Evolutionary conservation across 2,113 vertebrate genomes (phyloP), one percentile per base, ranked within the genome.

Genomic region (Nothobranchius kuhntae): DNA sequence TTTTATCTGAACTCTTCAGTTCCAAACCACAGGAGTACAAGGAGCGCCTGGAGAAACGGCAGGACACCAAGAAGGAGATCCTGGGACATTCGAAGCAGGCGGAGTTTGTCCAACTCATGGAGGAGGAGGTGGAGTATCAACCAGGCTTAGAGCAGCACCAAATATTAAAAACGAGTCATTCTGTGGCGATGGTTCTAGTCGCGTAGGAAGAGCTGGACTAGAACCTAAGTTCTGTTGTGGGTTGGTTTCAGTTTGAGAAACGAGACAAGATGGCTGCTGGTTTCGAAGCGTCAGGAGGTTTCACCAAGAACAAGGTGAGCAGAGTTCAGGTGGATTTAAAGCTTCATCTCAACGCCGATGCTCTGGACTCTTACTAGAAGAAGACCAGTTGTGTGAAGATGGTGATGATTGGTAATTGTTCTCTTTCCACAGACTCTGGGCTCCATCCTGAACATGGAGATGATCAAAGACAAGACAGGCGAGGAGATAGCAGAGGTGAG

Each of bases 401-500:
- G n/a, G n/a, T n/a, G n/a, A n/a, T n/a, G n/a, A n/a, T n/a, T n/a
- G n/a, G n/a, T n/a, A n/a, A n/a, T n/a, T n/a, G n/a, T n/a, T n/a
- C n/a, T 57, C 66, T 6, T 68, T 38, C 50, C 81, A 46, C 75
- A 98, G 98, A 95, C 94, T 0, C 91, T 99, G 77, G 90, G 89
- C 78, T 98, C 96, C 0, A 91, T 99, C 87, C 91, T 99, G 45
- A 96, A 99, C 65, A 65, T 98, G 81, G 94, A 96, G 50, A 89
- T 95, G 95, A 92, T 98, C 74, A 91, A 92, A 89, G 93, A 94
- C 74, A 98, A 94, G 80, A 95, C 95, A 24, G 90, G 91, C 0
- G 92, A 95, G 71, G 96, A 99, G 77, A 94, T 98, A 76, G 80
- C 91, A 67, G 92, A 97, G 96, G 98, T 98, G 82, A 92, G 77